Evolutionary conservation across 2,888 invertebrate species (phyloP).

Genomic region (Gisinianus flammeolus): DNA sequence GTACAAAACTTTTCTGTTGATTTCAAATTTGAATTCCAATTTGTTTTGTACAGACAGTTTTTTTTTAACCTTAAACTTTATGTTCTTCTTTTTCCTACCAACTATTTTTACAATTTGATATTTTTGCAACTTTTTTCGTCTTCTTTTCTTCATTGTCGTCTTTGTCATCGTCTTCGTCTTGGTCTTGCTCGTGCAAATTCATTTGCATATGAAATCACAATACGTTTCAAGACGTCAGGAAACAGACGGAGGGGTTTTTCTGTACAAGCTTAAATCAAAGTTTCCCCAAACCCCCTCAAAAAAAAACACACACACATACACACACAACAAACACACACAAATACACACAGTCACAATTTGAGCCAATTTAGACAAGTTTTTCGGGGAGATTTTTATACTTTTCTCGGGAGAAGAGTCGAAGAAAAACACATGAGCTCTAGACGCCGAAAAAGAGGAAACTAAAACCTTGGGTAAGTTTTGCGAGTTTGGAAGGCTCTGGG

Average conservation of each 20-base stretch:
- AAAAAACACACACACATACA: neutral
- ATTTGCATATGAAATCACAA: no score
- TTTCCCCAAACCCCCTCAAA: neutral
- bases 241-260: neutral
- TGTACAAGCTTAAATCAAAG: neutral
- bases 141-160: neutral
- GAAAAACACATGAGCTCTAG: conserved; percentile 48
- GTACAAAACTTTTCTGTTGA: no score
- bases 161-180: neutral
- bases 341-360: conserved; percentile 38
- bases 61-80: no score
- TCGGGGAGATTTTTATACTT: conserved; percentile 35
- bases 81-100: no score
- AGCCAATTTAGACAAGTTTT: conserved; percentile 27
- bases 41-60: no score
- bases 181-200: no score
- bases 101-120: no score
- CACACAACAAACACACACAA: conserved; percentile 27
- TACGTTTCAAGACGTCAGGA: neutral
- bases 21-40: no score
- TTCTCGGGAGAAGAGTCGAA: conserved; percentile 41
- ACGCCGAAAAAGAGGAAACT: conserved; percentile 51
- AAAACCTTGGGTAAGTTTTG: conserved; percentile 45
- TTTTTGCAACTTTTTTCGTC: no score
- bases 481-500: conserved; percentile 37